These are phyloP conservation scores for Micromys minutus DNA, from an alignment of 2,113 vertebrate genomes.

Conservation along the genomic window DNA sequence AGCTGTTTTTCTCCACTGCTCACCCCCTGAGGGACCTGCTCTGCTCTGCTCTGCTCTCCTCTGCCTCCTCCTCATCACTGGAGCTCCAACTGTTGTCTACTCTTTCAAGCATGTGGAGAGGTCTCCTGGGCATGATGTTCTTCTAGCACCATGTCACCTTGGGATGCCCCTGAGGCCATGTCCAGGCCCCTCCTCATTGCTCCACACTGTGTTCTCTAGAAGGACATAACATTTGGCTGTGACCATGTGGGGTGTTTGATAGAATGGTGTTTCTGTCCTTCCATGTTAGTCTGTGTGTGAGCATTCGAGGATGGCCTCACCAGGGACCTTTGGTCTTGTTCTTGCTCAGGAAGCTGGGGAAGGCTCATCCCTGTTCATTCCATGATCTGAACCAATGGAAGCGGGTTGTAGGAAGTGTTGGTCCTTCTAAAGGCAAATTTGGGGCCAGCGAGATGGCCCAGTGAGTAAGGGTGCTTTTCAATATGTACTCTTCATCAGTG, in stretches of 20 bases:
- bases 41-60: not conserved
- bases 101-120: not conserved
- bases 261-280: too few relatives aligned
- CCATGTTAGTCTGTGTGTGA: not conserved
- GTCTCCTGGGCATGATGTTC: not conserved
- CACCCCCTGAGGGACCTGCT: not conserved
- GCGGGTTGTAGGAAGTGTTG: not conserved
- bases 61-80: not conserved
- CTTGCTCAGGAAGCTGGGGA: too few relatives aligned
- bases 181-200: not conserved
- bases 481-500: too few relatives aligned
- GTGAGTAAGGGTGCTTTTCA: too few relatives aligned
- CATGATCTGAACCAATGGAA: not conserved
- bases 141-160: not conserved
- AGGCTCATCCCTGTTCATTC: not conserved
- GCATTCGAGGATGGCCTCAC: not conserved
- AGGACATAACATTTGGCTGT: not conserved
- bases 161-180: not conserved
- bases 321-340: not conserved
- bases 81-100: not conserved
- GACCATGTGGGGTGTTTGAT: not conserved
- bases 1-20: not conserved
- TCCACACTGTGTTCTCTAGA: not conserved
- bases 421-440: not conserved
- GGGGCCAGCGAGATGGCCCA: not conserved